Evolutionary conservation across 2,888 invertebrate genomes (phyloP).

Genomic region (Drosophila glabriapex): DNA sequence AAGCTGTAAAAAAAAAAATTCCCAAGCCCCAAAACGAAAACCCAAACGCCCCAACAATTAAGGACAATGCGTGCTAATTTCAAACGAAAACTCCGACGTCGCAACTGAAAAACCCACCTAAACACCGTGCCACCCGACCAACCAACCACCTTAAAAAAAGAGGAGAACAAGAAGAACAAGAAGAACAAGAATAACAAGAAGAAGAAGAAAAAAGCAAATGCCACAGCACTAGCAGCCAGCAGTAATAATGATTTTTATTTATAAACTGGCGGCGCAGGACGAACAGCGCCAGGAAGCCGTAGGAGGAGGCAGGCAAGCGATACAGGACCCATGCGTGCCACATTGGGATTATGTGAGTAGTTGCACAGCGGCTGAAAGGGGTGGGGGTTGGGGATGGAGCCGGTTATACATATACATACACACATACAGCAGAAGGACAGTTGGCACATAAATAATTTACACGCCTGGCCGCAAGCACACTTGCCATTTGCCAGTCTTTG

Average conservation of each 20-base stretch:
- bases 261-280: conserved; percentile 60
- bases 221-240: conserved; percentile 19
- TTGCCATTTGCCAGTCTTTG: conserved; percentile 15
- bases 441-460: conserved; percentile 78
- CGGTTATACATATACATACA: not conserved
- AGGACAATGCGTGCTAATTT: conserved; percentile 80
- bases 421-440: conserved; percentile 54
- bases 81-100: conserved; percentile 47
- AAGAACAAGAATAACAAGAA: not conserved
- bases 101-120: conserved; percentile 36
- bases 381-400: not conserved
- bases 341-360: conserved; percentile 38
- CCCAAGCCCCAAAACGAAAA: conserved; percentile 26
- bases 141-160: not conserved
- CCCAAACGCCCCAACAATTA: conserved; percentile 73
- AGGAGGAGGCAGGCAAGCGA: not conserved
- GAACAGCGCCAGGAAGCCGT: not conserved
- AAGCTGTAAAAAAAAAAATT: conserved; percentile 8
- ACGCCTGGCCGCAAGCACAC: conserved; percentile 53
- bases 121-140: not conserved
- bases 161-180: not conserved
- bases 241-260: conserved; percentile 75
- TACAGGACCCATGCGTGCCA: conserved; percentile 63
- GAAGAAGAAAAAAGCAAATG: not conserved
- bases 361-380: not conserved